Conservation (phyloP, 2,113 vertebrate species). For the Equus przewalskii region DNA sequence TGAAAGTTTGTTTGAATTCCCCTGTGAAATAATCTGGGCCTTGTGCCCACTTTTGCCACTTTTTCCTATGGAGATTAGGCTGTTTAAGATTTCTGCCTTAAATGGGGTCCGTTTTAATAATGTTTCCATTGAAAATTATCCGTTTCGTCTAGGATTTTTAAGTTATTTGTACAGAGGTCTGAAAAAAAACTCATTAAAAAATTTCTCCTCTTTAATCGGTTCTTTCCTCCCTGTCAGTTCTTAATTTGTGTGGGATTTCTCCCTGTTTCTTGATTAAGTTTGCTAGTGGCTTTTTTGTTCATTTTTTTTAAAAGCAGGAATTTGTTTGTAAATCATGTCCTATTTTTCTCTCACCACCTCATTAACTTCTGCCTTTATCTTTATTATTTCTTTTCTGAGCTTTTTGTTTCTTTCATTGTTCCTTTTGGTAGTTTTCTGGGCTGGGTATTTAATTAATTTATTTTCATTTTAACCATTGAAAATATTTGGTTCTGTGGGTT, state of each 20-base stretch:
- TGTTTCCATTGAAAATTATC: background rate
- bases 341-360: background rate
- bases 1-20: background rate
- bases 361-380: background rate
- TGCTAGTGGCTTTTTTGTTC: background rate
- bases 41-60: background rate
- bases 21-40: background rate
- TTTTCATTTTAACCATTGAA: background rate
- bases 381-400: background rate
- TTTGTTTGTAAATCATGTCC: background rate
- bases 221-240: background rate
- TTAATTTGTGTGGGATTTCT: background rate
- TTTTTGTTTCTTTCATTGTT: background rate
- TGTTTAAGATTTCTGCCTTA: background rate
- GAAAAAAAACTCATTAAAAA: background rate
- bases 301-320: background rate
- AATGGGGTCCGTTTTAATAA: background rate
- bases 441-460: background rate
- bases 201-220: background rate
- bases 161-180: background rate
- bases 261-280: background rate
- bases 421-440: background rate
- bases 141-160: background rate
- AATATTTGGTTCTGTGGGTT: background rate
- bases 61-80: background rate